Evolutionary conservation across 2,888 invertebrate genomes (phyloP), one percentile per base, ranked within the genome.

Genomic region (Tuta absoluta): DNA sequence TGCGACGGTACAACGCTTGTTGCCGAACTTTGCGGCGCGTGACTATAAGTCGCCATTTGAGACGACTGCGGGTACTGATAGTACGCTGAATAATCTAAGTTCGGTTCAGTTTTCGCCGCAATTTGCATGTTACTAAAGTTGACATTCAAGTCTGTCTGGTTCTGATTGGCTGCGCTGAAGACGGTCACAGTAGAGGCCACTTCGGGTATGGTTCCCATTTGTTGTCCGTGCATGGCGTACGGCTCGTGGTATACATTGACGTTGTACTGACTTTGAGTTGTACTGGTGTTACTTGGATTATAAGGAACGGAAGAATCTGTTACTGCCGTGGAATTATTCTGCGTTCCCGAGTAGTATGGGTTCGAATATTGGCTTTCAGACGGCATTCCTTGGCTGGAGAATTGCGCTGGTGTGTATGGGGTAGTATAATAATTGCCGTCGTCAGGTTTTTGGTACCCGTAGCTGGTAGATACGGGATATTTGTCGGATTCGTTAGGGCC

Each of bases 81-180:
- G 63, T 75, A 86, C 71, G 88, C 89, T 68, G 80, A 89, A 0
- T 86, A 89, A 62, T 91, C 85, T 0, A 86, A 89, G 61, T 89
- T 88, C 23, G 67, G 70, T 3, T 85, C 85, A 0, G 79, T 65
- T 68, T 86, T 87, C 0, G 80, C 76, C 0, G 82, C 69, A 0
- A 91, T 75, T 38, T 89, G 86, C 89, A 91, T 86, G 65, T 89
- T 85, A 0, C 85, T 80, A 66, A 91, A 89, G 62, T 80, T 86
- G 0, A 81, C 69, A 63, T 74, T 81, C 67, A 90, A 74, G 23
- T 90, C 89, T 0, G 73, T 65, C 59, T 81, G 81, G 60, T 76
- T 81, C 0, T 80, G 81, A 53, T 77, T 80, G 2, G 65, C 66
- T 1, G 71, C 45, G 37, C 66, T 76, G 68, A 80, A 81, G 0